phyloP scores from a whole-genome alignment of 2,797 vertebrate genomes.

The Spinus pinus region DNA sequence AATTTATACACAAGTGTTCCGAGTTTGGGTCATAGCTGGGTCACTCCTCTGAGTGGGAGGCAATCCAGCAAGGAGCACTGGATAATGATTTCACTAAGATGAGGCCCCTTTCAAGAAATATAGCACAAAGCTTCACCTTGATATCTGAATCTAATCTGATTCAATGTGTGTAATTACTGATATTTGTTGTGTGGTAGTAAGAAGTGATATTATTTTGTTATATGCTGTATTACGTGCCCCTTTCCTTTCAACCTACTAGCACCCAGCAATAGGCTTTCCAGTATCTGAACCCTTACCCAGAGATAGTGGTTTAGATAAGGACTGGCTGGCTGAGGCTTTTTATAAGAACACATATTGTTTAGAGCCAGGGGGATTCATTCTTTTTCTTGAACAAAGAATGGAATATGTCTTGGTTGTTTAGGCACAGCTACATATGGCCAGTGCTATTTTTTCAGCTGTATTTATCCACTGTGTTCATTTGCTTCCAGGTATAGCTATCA shows the following conservation, averaged over 20 bases:
- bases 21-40: slow-evolving; percentile 53
- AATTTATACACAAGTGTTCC: slow-evolving; percentile 50
- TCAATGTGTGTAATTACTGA: background rate
- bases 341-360: background rate
- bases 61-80: slow-evolving; percentile 46
- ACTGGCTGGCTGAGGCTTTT: background rate
- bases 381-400: background rate
- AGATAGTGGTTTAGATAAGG: slow-evolving; percentile 18
- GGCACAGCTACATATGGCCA: background rate
- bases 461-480: background rate
- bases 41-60: slow-evolving; percentile 45
- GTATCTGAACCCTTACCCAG: background rate
- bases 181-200: background rate
- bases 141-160: slow-evolving; percentile 51
- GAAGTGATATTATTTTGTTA: background rate
- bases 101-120: slow-evolving; percentile 37
- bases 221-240: background rate
- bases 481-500: background rate
- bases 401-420: background rate
- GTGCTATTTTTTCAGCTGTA: background rate
- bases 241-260: background rate
- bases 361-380: background rate
- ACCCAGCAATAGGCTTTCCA: slow-evolving; percentile 16
- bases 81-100: slow-evolving; percentile 43
- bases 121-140: slow-evolving; percentile 1